Conservation (phyloP, 2,113 vertebrate species). For the Stegostoma tigrinum region DNA sequence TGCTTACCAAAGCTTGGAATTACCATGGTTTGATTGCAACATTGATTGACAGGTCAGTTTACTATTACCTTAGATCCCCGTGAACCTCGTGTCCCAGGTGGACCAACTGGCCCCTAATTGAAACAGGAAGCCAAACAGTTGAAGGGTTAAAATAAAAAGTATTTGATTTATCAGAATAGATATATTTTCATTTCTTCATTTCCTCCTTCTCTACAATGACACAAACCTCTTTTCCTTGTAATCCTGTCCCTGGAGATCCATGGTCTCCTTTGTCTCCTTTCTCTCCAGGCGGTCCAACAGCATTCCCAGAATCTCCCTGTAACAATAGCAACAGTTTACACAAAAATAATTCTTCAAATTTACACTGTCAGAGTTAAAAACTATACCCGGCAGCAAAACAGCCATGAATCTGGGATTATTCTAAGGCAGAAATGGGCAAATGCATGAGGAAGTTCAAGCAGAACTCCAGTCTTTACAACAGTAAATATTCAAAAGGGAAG, state of each 20-base stretch:
- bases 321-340: constrained; percentile 22
- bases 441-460: not conserved
- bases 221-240: constrained; percentile 63
- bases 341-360: not conserved
- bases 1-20: not conserved
- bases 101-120: constrained; percentile 64
- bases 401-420: not conserved
- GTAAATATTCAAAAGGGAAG: not conserved
- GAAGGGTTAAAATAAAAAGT: not conserved
- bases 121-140: constrained; percentile 31
- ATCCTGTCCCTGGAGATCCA: constrained; percentile 65
- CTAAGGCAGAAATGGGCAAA: not conserved
- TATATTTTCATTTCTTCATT: not conserved
- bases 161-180: not conserved
- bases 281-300: constrained; percentile 66
- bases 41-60: constrained; percentile 2
- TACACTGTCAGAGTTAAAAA: not conserved
- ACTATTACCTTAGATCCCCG: constrained; percentile 84
- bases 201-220: not conserved
- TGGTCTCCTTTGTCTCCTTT: constrained; percentile 86
- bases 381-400: not conserved
- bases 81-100: constrained; percentile 67
- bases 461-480: not conserved
- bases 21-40: not conserved
- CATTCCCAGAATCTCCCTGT: constrained; percentile 76